Conservation (phyloP, 1,140 invertebrate genomes). For the Aplysia californica region DNA sequence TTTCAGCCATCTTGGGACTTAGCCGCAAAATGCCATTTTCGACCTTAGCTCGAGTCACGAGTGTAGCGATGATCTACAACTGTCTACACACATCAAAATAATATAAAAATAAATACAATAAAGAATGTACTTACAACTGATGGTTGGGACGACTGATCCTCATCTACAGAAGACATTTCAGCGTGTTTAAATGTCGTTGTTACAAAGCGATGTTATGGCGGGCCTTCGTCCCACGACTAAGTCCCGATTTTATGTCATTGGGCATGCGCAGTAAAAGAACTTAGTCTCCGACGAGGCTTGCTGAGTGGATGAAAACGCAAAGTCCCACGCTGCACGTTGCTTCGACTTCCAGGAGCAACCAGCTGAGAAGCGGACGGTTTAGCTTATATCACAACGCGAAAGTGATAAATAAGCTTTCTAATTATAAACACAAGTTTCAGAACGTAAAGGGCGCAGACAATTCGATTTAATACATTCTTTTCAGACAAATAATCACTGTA, state of each 20-base stretch:
- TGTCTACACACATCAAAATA: no score
- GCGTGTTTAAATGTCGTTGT: no score
- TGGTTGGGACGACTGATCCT: not conserved
- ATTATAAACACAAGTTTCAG: no score
- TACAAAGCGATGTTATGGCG: constrained; percentile 10
- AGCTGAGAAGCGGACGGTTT: not conserved
- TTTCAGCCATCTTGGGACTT: constrained; percentile 33
- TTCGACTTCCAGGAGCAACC: not conserved
- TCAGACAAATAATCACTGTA: no score
- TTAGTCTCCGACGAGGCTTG: constrained; percentile 6
- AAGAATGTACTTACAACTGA: constrained; percentile 1
- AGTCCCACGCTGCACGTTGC: not conserved
- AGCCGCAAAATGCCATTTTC: constrained; percentile 21
- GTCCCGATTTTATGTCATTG: constrained; percentile 25
- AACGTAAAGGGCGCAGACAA: no score
- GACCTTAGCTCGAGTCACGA: no score
- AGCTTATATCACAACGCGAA: not conserved
- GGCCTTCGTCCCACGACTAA: constrained; percentile 2
- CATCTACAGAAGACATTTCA: not conserved
- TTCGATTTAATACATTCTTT: no score
- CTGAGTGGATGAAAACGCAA: not conserved
- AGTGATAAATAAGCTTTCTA: no score
- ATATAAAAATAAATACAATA: no score
- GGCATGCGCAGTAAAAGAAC: constrained; percentile 30
- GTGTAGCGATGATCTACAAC: no score